Base-by-base conservation (phyloP, 92 coral and sea anemone species). In the Actinostola sp. region DNA sequence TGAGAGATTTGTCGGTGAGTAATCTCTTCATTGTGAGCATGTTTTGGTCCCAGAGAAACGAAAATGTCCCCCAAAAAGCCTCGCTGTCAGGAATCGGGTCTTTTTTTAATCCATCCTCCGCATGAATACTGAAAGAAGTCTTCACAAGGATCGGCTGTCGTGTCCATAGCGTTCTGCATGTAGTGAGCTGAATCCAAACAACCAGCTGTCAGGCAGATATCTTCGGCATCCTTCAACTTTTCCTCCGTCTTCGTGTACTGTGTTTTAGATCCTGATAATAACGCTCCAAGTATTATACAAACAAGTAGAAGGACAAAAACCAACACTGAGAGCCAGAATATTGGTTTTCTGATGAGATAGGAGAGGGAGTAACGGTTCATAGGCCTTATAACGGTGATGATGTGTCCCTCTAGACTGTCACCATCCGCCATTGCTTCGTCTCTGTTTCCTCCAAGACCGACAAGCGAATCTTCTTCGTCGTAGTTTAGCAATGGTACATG, bases 51-150 rank as follows among this genome's bases (percentile, higher is more conserved):
- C 79, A 77, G 20, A 90, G 54, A 29, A 71, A 72, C n/a, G 92
- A 83, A 63, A 83, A 90, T 16, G 83, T 69, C 26, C 89, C 97
- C 97, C 97, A 90, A 63, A 90, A 87, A 28, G 90, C 66, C 41
- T 88, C 58, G 49, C 92, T 86, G 25, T 82, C 88, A 4, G 97
- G 97, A 26, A 90, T 90, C 1, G 87, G 89, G 53, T 87, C 50
- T 1, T 63, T 76, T 46, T 83, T 73, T n/a, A n/a, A 67, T 56
- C 97, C 97, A 90, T 2, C 97, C 97, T 10, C 97, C 97, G 60
- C 97, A 90, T 0, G 97, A 87, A 75, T 69, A 90, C 41, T 90
- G 78, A 71, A 87, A 90, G 86, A 90, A 90, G 53, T 90, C 86
- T 11, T 80, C 68, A 49, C 97, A 90, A 0, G 97, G 97, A 32